A percentile compares a stretch with the other conserved stretches of the same genome.
phyloP scores from a whole-genome alignment of 2,888 invertebrate genomes.

The Mythimna ferrago region DNA sequence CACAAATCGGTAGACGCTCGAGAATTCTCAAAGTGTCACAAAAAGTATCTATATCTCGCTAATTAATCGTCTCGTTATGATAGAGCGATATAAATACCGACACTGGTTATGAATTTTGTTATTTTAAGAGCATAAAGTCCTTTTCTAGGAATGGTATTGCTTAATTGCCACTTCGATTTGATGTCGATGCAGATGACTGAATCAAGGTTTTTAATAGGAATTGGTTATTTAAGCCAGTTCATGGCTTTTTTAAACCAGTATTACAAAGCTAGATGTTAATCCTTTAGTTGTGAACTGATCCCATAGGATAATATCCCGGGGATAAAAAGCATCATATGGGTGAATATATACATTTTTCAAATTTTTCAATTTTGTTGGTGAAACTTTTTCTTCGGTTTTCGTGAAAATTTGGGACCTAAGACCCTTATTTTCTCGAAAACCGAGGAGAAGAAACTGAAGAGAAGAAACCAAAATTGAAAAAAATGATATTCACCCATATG shows the following conservation, averaged over 20 bases:
- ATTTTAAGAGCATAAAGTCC: slow-evolving; percentile 14
- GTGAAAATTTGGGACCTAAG: no score
- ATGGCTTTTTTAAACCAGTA: not conserved
- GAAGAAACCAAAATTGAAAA: no score
- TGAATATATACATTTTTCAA: no score
- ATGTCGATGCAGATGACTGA: not conserved
- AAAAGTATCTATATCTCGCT: slow-evolving; percentile 55
- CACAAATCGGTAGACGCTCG: slow-evolving; percentile 59
- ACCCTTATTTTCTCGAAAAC: no score
- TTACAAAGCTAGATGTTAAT: no score
- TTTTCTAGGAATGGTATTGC: slow-evolving; percentile 24
- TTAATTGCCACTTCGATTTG: slow-evolving; percentile 2
- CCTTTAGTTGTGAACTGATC: no score
- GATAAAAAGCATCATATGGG: no score
- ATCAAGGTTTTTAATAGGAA: not conserved
- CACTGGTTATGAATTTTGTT: slow-evolving; percentile 36
- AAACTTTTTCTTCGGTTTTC: no score
- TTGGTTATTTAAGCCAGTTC: not conserved
- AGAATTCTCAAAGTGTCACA: slow-evolving; percentile 53
- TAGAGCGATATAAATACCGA: slow-evolving; percentile 58
- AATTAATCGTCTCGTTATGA: slow-evolving; percentile 55
- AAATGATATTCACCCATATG: no score
- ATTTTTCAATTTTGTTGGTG: no score
- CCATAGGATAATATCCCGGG: no score
- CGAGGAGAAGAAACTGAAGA: no score